Percentiles rank a stretch among this genome's conserved stretches.
Evolutionary conservation across 2,797 vertebrate genomes (phyloP).

Genomic region (Antrozous pallidus): DNA sequence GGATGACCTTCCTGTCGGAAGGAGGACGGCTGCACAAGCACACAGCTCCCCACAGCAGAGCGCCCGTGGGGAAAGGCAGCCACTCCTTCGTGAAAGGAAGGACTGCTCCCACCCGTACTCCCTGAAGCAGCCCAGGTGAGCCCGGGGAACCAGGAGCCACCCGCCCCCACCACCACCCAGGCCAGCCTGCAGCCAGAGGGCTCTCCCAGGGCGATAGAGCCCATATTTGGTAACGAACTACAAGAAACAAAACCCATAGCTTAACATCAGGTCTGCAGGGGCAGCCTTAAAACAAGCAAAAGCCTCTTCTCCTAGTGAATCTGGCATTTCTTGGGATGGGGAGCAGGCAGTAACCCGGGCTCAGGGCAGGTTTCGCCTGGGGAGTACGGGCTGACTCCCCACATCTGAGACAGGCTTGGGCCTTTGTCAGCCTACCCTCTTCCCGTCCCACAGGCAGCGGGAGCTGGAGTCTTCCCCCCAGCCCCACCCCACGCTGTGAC

Average conservation of each 20-base stretch:
- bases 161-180: not conserved
- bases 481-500: not conserved
- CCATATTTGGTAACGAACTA: not conserved
- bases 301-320: not conserved
- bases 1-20: not conserved
- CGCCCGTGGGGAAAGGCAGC: not conserved
- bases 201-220: conserved; percentile 61
- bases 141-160: not conserved
- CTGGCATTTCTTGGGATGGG: not conserved
- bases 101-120: not conserved
- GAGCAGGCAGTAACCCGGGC: not conserved
- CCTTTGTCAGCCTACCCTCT: not conserved
- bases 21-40: not conserved
- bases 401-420: not conserved
- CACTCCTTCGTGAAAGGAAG: not conserved
- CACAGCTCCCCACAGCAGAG: not conserved
- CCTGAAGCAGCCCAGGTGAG: not conserved
- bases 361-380: not conserved
- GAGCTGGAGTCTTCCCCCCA: not conserved
- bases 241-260: conserved; percentile 39
- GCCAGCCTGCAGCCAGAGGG: conserved; percentile 1
- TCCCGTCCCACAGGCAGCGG: not conserved
- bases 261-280: not conserved
- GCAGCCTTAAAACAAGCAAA: not conserved
- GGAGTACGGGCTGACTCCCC: not conserved